phyloP scores from a whole-genome alignment of 2,888 invertebrate genomes.

The Acronicta leporina region DNA sequence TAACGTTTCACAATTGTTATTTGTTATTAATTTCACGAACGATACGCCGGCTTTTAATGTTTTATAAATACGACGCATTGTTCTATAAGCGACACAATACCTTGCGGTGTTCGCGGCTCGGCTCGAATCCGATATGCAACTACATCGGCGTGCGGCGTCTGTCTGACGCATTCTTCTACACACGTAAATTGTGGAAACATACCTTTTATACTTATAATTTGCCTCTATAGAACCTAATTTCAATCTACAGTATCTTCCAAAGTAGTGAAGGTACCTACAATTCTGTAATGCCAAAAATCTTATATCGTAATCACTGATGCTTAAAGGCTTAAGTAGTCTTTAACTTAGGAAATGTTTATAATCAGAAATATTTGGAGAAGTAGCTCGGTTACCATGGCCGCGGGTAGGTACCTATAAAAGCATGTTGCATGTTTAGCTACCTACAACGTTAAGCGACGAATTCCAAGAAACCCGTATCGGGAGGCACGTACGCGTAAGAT shows the following conservation, averaged over 20 bases:
- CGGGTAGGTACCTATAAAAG: conserved; percentile 50
- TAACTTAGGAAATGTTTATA: neutral
- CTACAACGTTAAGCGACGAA: conserved; percentile 73
- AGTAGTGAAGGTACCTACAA: too few relatives aligned
- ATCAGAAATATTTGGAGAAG: conserved; percentile 7
- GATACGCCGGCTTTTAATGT: conserved; percentile 88
- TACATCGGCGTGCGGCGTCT: conserved; percentile 67
- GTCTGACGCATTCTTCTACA: conserved; percentile 77
- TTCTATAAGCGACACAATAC: conserved; percentile 88
- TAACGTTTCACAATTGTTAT: conserved; percentile 89
- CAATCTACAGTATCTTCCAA: neutral
- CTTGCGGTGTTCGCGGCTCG: conserved; percentile 78
- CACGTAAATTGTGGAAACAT: conserved; percentile 56
- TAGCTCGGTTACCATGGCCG: conserved; percentile 32
- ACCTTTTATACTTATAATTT: conserved; percentile 19
- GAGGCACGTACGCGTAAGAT: conserved; percentile 85
- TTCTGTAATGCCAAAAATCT: too few relatives aligned
- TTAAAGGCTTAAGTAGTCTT: too few relatives aligned
- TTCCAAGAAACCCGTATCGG: conserved; percentile 85
- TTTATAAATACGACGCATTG: conserved; percentile 89
- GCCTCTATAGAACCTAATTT: neutral
- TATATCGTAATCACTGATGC: neutral
- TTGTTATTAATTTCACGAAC: conserved; percentile 89
- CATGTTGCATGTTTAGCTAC: conserved; percentile 69
- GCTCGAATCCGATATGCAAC: conserved; percentile 81